Percentiles rank a stretch among this genome's conserved stretches.
These are phyloP conservation scores for Apogon talboti DNA, from an alignment of 2,797 vertebrate species.

Conservation along the genomic window DNA sequence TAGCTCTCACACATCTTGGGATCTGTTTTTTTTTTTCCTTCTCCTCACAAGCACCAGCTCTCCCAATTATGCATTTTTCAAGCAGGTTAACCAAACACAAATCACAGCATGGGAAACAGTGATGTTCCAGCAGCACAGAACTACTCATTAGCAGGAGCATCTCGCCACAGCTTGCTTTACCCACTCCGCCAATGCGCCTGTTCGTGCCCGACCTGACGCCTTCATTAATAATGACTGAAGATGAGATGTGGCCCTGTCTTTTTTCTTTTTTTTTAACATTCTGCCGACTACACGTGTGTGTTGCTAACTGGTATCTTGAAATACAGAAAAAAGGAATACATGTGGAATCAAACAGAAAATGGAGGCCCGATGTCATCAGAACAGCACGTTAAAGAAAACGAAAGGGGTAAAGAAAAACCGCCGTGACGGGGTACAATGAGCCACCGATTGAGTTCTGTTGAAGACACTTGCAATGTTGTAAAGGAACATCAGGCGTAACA, in stretches of 20 bases:
- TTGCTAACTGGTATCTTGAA: constrained; percentile 10
- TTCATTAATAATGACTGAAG: constrained; percentile 52
- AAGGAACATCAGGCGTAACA: constrained; percentile 4
- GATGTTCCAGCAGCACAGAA: constrained; percentile 29
- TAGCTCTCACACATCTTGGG: neutral
- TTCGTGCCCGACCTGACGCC: constrained; percentile 33
- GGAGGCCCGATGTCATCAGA: constrained; percentile 13
- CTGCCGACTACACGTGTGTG: neutral
- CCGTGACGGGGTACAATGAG: neutral
- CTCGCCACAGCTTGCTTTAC: constrained; percentile 14
- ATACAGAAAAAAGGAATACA: constrained; percentile 23
- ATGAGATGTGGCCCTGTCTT: constrained; percentile 23
- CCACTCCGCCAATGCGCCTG: neutral
- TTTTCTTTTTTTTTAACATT: neutral
- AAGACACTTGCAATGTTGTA: neutral
- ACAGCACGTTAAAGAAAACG: constrained; percentile 6
- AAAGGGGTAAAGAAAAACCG: neutral
- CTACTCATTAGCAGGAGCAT: constrained; percentile 50
- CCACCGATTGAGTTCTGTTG: constrained; percentile 8
- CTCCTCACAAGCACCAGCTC: constrained; percentile 35
- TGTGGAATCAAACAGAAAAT: constrained; percentile 7
- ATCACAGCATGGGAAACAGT: constrained; percentile 33
- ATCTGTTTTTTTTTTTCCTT: constrained; percentile 5
- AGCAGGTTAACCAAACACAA: constrained; percentile 43
- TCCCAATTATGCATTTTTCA: constrained; percentile 52